These are phyloP conservation scores for Stenurella melanura DNA, from an alignment of 2,888 invertebrate species.

Conservation along the genomic window DNA sequence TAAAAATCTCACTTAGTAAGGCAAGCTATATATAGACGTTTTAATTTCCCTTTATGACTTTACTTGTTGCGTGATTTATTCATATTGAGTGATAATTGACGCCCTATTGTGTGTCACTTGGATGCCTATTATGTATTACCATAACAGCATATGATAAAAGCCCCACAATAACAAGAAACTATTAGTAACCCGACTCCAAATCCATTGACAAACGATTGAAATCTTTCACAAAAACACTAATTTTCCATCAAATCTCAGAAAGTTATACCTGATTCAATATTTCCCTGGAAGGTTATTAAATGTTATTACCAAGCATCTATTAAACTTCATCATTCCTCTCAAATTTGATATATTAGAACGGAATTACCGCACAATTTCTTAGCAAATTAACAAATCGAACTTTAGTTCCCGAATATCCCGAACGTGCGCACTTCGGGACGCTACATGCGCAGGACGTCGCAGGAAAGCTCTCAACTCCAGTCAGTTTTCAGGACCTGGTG, in stretches of 20 bases:
- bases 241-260: constrained; percentile 16
- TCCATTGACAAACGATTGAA: background rate
- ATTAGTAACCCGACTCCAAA: background rate
- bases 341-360: constrained; percentile 58
- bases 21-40: background rate
- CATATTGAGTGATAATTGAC: background rate
- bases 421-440: constrained; percentile 73
- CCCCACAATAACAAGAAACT: background rate
- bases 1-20: background rate
- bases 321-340: constrained; percentile 44
- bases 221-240: constrained; percentile 15
- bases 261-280: constrained; percentile 33
- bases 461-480: constrained; percentile 69
- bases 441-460: constrained; percentile 74
- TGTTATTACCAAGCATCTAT: constrained; percentile 42
- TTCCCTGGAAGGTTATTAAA: constrained; percentile 37
- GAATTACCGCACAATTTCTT: constrained; percentile 64
- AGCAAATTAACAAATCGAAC: constrained; percentile 72
- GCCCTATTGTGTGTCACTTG: background rate
- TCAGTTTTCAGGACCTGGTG: constrained; percentile 67
- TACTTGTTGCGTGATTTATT: constrained; percentile 7
- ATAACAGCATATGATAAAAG: background rate
- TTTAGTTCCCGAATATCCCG: constrained; percentile 67
- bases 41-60: background rate
- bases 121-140: background rate